Evolutionary conservation across 1,140 invertebrate genomes (phyloP).

Genomic region (Anoplolepis gracilipes): DNA sequence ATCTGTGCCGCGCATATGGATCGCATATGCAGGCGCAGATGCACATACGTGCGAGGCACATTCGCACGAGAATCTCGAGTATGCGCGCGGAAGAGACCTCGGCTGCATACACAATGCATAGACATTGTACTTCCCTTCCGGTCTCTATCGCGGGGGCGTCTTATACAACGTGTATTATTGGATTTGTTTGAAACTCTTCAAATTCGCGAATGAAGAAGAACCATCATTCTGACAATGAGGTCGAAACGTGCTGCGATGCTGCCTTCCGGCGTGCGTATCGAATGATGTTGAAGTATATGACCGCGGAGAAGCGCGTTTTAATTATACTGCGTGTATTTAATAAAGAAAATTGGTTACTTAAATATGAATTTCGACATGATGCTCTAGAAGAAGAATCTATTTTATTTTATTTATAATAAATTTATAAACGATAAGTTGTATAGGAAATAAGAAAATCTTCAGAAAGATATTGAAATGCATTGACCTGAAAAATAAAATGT

Average conservation of each 20-base stretch:
- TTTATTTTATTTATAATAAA: neutral
- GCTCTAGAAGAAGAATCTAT: neutral
- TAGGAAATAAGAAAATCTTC: neutral
- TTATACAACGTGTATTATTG: conserved; percentile 70
- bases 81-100: conserved; percentile 35
- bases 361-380: neutral
- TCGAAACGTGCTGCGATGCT: conserved; percentile 52
- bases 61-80: conserved; percentile 45
- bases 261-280: neutral
- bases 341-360: neutral
- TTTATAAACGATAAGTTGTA: neutral
- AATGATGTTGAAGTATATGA: neutral
- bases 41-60: neutral
- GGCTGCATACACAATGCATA: conserved; percentile 70
- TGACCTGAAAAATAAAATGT: neutral
- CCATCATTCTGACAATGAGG: conserved; percentile 23
- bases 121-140: conserved; percentile 38
- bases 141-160: neutral
- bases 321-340: neutral
- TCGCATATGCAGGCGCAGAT: conserved; percentile 26
- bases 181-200: conserved; percentile 78
- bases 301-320: neutral
- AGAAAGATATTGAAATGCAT: neutral
- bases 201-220: conserved; percentile 61
- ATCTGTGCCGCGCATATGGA: conserved; percentile 25